Percentiles rank a stretch among this genome's conserved stretches.
Evolutionary conservation across 2,888 invertebrate species (phyloP).

Genomic region (Nebria brevicollis): DNA sequence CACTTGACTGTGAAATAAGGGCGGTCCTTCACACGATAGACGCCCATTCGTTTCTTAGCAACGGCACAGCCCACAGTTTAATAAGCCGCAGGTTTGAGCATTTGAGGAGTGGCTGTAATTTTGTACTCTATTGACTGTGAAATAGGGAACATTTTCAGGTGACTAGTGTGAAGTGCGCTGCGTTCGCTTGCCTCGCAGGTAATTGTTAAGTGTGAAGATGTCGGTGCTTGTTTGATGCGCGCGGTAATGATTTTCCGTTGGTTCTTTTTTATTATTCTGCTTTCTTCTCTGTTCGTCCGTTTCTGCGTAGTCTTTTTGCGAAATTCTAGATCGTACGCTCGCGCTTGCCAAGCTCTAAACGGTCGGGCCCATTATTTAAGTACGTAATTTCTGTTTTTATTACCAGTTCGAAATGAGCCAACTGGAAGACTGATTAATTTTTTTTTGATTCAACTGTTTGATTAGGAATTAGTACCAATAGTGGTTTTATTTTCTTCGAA

Average conservation of each 20-base stretch:
- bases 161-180: slow-evolving; percentile 15
- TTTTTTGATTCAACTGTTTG: slow-evolving; percentile 10
- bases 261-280: slow-evolving; percentile 29
- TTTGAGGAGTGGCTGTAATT: slow-evolving; percentile 22
- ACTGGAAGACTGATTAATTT: slow-evolving; percentile 26
- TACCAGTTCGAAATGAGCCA: slow-evolving; percentile 7
- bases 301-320: slow-evolving; percentile 13
- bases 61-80: slow-evolving; percentile 58
- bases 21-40: slow-evolving; percentile 4
- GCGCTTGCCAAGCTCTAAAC: slow-evolving; percentile 31
- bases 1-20: slow-evolving; percentile 25
- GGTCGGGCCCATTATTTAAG: slow-evolving; percentile 36
- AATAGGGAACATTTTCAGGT: slow-evolving; percentile 50
- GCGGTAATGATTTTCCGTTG: slow-evolving; percentile 43
- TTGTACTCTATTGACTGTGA: slow-evolving; percentile 50
- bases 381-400: slow-evolving; percentile 41
- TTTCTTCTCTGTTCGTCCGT: slow-evolving; percentile 12
- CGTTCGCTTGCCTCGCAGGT: slow-evolving; percentile 37
- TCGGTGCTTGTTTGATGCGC: slow-evolving; percentile 49
- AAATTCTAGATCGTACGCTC: not conserved
- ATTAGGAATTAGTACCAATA: slow-evolving; percentile 20
- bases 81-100: slow-evolving; percentile 43
- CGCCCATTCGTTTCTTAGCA: slow-evolving; percentile 60
- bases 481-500: too few relatives aligned
- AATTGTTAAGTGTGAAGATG: slow-evolving; percentile 53